phyloP scores from a whole-genome alignment of 92 coral and sea anemone genomes.

The Pocillopora meandrina region DNA sequence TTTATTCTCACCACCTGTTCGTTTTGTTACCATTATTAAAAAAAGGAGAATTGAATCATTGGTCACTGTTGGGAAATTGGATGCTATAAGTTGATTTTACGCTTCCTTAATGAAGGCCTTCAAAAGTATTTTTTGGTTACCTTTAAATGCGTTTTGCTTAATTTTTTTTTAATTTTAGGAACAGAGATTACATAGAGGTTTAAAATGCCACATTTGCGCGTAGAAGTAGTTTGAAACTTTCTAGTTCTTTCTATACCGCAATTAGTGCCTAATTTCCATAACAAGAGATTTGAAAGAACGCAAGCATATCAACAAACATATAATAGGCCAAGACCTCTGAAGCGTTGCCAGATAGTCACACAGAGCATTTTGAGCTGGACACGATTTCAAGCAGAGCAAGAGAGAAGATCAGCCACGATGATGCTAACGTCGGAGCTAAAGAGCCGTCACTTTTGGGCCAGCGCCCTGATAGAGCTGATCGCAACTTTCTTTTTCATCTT shows the following conservation, averaged over 20 bases:
- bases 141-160: too few species aligned
- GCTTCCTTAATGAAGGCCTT: too few species aligned
- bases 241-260: not conserved
- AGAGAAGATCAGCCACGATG: not conserved
- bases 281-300: slow-evolving; percentile 6
- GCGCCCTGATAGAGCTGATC: slow-evolving; percentile 74
- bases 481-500: slow-evolving; percentile 91
- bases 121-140: too few species aligned
- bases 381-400: not conserved
- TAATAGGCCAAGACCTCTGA: slow-evolving; percentile 4
- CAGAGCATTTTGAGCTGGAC: slow-evolving; percentile 8
- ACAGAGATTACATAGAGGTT: too few species aligned
- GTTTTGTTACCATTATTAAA: too few species aligned
- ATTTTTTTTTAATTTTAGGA: too few species aligned
- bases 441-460: slow-evolving; percentile 79
- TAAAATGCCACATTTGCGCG: not conserved
- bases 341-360: slow-evolving; percentile 20
- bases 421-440: slow-evolving; percentile 45
- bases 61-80: too few species aligned
- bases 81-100: too few species aligned
- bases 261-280: slow-evolving; percentile 34
- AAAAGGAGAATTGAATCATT: too few species aligned
- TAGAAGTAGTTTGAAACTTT: not conserved
- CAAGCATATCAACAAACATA: not conserved
- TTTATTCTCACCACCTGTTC: too few species aligned